Conservation (phyloP, 2,113 vertebrate genomes). For the Triplophysa dalaica region DNA sequence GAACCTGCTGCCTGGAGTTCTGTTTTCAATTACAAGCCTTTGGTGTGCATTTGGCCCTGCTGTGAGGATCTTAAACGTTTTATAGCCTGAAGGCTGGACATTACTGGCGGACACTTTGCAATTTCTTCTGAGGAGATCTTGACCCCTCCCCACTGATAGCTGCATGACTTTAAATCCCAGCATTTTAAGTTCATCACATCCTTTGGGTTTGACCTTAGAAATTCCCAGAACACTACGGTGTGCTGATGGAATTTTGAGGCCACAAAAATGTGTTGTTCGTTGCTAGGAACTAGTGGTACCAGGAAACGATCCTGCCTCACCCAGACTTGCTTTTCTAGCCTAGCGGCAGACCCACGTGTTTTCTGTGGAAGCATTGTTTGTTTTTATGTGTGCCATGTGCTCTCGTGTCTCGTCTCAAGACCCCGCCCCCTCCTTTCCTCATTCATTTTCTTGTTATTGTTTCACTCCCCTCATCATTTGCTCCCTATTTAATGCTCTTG, state of each 20-base stretch:
- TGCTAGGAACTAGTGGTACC: not conserved
- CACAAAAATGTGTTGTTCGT: not conserved
- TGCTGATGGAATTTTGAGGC: not conserved
- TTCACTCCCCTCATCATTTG: too few relatives aligned
- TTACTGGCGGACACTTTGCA: constrained; percentile 14
- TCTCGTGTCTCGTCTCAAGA: too few relatives aligned
- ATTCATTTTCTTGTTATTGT: too few relatives aligned
- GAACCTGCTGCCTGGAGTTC: constrained; percentile 27
- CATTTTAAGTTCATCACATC: not conserved
- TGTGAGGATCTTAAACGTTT: constrained; percentile 7
- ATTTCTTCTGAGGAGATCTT: constrained; percentile 22
- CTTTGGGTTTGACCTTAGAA: constrained; percentile 13
- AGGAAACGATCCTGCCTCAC: too few relatives aligned
- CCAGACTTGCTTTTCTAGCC: too few relatives aligned
- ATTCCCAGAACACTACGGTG: not conserved
- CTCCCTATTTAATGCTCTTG: too few relatives aligned
- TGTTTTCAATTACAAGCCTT: constrained; percentile 63
- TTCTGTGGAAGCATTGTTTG: too few relatives aligned
- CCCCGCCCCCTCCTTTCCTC: too few relatives aligned
- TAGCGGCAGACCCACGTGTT: too few relatives aligned
- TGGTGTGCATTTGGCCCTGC: constrained; percentile 48
- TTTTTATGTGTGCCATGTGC: too few relatives aligned
- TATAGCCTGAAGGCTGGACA: not conserved
- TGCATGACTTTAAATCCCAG: not conserved
- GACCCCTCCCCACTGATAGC: not conserved